Conservation (phyloP, 2,113 vertebrate species). For the Pimephales promelas region DNA sequence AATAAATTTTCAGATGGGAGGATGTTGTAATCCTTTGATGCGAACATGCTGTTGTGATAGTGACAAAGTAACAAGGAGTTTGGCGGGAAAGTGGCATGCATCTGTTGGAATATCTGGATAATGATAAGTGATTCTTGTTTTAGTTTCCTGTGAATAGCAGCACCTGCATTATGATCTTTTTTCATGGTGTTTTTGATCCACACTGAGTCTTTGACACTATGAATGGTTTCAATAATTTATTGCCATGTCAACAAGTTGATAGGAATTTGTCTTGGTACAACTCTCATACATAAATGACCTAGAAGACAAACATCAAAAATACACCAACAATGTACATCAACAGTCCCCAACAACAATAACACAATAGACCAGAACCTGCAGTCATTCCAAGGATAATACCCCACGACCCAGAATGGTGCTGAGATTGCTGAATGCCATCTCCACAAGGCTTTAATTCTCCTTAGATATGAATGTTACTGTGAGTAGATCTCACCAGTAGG, state of each 20-base stretch:
- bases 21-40: conserved; percentile 48
- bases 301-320: too few relatives aligned
- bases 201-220: neutral
- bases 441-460: neutral
- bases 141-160: conserved; percentile 9
- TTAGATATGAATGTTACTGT: too few relatives aligned
- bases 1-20: conserved; percentile 42
- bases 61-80: conserved; percentile 30
- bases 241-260: too few relatives aligned
- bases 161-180: conserved; percentile 6
- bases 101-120: conserved; percentile 29
- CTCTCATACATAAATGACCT: too few relatives aligned
- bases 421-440: neutral
- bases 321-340: too few relatives aligned
- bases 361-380: too few relatives aligned
- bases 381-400: too few relatives aligned
- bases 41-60: conserved; percentile 17
- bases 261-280: too few relatives aligned
- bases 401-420: too few relatives aligned
- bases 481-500: neutral
- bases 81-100: conserved; percentile 39
- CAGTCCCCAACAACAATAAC: too few relatives aligned
- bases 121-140: neutral
- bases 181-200: neutral
- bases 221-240: too few relatives aligned